Base-by-base conservation (phyloP, 2,888 invertebrate species). In the Salpingus planirostris region DNA sequence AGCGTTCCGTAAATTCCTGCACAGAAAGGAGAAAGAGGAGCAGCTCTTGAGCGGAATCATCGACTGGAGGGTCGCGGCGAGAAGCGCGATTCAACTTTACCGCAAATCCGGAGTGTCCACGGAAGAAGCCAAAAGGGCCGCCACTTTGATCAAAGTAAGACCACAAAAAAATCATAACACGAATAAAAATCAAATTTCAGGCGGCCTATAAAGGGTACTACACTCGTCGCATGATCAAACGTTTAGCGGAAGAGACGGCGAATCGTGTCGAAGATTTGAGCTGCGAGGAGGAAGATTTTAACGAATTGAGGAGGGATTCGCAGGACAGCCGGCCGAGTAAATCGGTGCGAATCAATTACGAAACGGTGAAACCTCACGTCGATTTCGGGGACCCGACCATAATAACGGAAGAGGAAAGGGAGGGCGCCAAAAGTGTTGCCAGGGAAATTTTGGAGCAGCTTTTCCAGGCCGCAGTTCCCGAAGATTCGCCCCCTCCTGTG, bases 161-260 rank as follows among this genome's bases (percentile, higher is more conserved):
- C n/a, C n/a, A n/a, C n/a, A n/a, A n/a, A n/a, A n/a, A n/a, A n/a
- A n/a, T n/a, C n/a, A n/a, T n/a, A n/a, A n/a, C n/a, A n/a, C n/a
- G n/a, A n/a, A n/a, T n/a, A n/a, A n/a, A n/a, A n/a, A n/a, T n/a
- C n/a, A n/a, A n/a, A n/a, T n/a, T n/a, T 3, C 3, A 29, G 29
- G 39, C 39, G 2, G 64, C 65, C 7, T 65, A 65, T 31, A 62
- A 60, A 47, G 64, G 64, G 1, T 65, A 65, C 29, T 65, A 64
- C 33, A 62, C 64, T 0, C 45, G 64, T 15, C 49, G 52, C 18
- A 31, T 57, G 3, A 52, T 60, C 43, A 51, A 46, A 27, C 35
- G 47, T 30, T 30, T 59, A n/a, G 27, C 43, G n/a, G 41, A 40
- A n/a, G 31, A 18, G 8, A 18, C n/a, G n/a, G n/a, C n/a, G n/a